phyloP scores from a whole-genome alignment of 2,797 vertebrate species.

The Trichosurus vulpecula region DNA sequence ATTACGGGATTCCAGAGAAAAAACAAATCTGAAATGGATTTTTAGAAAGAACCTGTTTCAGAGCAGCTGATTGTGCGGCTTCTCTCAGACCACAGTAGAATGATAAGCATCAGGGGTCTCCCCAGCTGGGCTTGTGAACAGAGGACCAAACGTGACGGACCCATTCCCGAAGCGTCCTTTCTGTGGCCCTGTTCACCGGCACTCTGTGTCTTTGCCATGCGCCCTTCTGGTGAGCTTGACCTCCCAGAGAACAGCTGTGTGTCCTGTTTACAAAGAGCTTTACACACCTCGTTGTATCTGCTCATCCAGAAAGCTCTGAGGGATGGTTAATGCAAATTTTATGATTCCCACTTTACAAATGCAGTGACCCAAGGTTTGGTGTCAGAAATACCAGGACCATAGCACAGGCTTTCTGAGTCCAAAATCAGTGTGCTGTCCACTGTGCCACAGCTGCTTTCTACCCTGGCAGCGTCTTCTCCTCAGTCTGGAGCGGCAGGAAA shows the following conservation, averaged over 20 bases:
- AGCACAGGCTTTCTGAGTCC: neutral
- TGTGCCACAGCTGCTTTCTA: neutral
- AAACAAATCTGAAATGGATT: neutral
- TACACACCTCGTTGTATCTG: neutral
- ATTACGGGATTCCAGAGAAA: neutral
- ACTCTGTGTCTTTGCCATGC: neutral
- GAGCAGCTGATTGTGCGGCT: neutral
- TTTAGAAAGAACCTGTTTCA: slow-evolving; percentile 10
- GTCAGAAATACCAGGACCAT: neutral
- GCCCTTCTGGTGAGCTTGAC: neutral
- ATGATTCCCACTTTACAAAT: neutral
- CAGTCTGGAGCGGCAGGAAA: neutral
- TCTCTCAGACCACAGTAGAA: slow-evolving; percentile 1
- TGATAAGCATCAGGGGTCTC: neutral
- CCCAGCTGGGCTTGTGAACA: neutral
- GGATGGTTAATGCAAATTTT: neutral
- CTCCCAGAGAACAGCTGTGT: neutral
- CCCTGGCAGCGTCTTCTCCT: neutral
- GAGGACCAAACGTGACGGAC: neutral
- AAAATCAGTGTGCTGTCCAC: neutral
- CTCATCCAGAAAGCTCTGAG: neutral
- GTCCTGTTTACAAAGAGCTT: neutral
- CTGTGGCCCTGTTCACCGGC: neutral
- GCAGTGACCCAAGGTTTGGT: neutral
- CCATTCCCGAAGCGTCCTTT: neutral